Evolutionary conservation across 2,113 vertebrate genomes (phyloP), one percentile per base, ranked within the genome.

Genomic region (Syngnathoides biaculeatus): DNA sequence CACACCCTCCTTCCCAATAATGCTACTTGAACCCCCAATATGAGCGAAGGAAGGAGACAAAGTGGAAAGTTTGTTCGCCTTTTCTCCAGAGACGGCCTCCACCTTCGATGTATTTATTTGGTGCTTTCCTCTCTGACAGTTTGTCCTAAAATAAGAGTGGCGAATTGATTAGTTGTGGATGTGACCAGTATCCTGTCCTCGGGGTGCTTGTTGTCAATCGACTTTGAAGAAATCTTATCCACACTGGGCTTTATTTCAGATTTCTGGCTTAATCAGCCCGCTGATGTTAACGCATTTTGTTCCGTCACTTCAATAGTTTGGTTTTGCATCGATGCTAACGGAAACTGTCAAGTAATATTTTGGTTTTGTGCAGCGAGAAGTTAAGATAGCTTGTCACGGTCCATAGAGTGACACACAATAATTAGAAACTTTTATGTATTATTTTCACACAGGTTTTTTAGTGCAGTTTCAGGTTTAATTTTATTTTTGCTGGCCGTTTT

Each of bases 21-120:
- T 84, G 87, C 81, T 81, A 86, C 83, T 88, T 81, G 80, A 81
- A 87, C 83, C 81, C 81, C 83, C 66, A 73, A 84, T 79, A 79
- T 74, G 71, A 64, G 79, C 15, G 70, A 67, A 79, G 75, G 69
- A 70, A 74, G 67, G 56, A 52, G 56, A n/a, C 20, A 52, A 52
- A 8, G 48, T 26, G 60, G 26, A 62, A 62, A 62, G 60, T 62
- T 62, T 43, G 60, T n/a, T 43, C n/a, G 59, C 53, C 15, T 30
- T 30, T 57, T 57, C 55, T n/a, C 47, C 20, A 52, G 30, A 57
- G 26, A 14, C 15, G 60, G n/a, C 40, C 60, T 40, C n/a, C 60
- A 26, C n/a, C 57, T 59, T 38, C 30, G 3, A 35, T 38, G n/a
- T 59, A 40, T 43, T 9, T 42, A 40, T 22, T 42, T 57, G 55